Percentiles rank a stretch among this genome's conserved stretches.
Conservation (phyloP, 2,113 vertebrate species). For the Trematocara marginatum region DNA sequence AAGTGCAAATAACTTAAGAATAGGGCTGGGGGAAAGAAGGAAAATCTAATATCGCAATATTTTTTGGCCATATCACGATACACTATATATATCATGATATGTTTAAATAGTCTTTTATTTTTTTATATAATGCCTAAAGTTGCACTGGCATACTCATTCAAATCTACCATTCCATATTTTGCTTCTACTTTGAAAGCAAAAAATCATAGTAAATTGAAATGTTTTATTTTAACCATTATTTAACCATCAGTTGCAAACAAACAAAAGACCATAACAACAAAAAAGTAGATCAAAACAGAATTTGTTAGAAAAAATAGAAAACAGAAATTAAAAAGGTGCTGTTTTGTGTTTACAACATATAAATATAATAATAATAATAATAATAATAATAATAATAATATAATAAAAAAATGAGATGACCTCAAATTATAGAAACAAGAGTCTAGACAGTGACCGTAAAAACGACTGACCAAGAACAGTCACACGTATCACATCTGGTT, state of each 20-base stretch:
- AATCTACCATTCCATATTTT: not conserved
- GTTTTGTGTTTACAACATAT: not conserved
- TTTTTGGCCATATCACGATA: not conserved
- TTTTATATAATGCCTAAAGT: not conserved
- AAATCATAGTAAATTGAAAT: not conserved
- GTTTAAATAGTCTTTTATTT: not conserved
- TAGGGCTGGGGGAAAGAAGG: not conserved
- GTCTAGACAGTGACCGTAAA: not conserved
- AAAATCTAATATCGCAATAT: not conserved
- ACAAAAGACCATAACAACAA: not conserved
- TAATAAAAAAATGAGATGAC: not conserved
- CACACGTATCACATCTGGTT: not conserved
- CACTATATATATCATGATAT: not conserved
- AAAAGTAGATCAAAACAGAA: not conserved
- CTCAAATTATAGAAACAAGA: not conserved
- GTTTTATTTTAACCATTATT: not conserved
- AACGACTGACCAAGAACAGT: not conserved
- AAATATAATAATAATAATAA: not conserved
- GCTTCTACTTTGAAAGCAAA: not conserved
- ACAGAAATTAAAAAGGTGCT: not conserved
- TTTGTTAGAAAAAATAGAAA: not conserved
- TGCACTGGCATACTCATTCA: not conserved
- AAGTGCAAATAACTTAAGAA: not conserved
- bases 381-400: not conserved
- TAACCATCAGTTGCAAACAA: not conserved